Percentiles rank a stretch among this genome's conserved stretches.
Evolutionary conservation across 2,797 vertebrate species (phyloP).

Genomic region (Diplodus puntazzo): DNA sequence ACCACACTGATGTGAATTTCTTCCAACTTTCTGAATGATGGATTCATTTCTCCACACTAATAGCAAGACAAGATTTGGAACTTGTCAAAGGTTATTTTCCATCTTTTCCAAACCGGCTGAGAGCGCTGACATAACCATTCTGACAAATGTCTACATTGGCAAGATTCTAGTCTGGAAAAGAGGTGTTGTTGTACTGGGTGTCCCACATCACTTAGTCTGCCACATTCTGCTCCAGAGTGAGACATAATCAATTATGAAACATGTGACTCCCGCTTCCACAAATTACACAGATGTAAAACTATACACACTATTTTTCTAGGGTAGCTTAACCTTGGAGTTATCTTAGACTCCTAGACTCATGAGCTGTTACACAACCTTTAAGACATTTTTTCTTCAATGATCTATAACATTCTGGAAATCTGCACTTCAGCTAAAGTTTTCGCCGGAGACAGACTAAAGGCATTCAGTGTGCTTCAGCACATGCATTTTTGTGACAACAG

Average conservation of each 20-base stretch:
- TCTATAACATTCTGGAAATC: constrained; percentile 8
- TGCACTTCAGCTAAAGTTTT: not conserved
- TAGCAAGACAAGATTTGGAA: constrained; percentile 24
- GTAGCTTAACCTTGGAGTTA: not conserved
- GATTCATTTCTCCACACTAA: constrained; percentile 10
- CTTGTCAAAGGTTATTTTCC: constrained; percentile 11
- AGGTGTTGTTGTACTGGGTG: constrained; percentile 13
- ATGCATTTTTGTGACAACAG: not conserved
- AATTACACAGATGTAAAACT: constrained; percentile 34
- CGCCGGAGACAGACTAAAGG: not conserved
- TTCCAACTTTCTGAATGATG: constrained; percentile 6
- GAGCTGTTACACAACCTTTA: constrained; percentile 2
- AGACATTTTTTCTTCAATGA: not conserved
- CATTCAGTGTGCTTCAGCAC: not conserved
- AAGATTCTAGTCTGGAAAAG: constrained; percentile 1
- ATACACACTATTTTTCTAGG: constrained; percentile 21
- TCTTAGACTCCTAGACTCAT: not conserved
- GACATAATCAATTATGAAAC: constrained; percentile 34
- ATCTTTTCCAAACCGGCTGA: constrained; percentile 1
- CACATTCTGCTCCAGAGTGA: constrained; percentile 25
- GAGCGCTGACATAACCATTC: not conserved
- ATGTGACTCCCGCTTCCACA: constrained; percentile 18
- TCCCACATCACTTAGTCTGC: constrained; percentile 18
- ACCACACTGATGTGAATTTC: not conserved
- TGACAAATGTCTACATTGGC: constrained; percentile 20